phyloP scores from a whole-genome alignment of 2,888 invertebrate genomes.

The Tinea pellionella region DNA sequence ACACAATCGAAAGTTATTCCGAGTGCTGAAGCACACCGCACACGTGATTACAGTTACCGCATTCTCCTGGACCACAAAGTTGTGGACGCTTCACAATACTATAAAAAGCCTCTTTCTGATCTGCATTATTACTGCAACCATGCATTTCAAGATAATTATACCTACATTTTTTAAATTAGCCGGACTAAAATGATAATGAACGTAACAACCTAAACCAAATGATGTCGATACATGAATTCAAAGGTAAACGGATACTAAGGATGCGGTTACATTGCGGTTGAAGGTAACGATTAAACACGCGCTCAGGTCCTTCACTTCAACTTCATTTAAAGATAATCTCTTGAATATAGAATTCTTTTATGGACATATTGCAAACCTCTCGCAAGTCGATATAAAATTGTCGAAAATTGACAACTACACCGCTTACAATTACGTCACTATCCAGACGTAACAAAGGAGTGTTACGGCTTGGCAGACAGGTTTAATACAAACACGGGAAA shows the following conservation, averaged over 20 bases:
- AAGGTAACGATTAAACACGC: conserved; percentile 1
- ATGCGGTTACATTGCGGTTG: neutral
- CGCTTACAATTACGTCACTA: neutral
- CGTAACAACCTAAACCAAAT: neutral
- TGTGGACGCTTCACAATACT: neutral
- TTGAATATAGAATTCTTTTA: neutral
- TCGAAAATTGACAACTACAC: neutral
- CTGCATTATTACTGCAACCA: too few relatives aligned
- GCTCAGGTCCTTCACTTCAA: neutral
- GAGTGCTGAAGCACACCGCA: conserved; percentile 46
- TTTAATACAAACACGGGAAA: too few relatives aligned
- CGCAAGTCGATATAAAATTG: conserved; percentile 4
- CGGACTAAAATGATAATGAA: too few relatives aligned
- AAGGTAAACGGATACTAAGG: neutral
- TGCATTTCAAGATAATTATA: neutral
- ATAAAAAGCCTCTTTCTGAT: too few relatives aligned
- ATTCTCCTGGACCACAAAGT: conserved; percentile 33
- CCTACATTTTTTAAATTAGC: too few relatives aligned
- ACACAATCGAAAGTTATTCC: conserved; percentile 65
- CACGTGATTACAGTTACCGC: conserved; percentile 46
- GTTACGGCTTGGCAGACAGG: too few relatives aligned
- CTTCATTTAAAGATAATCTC: neutral
- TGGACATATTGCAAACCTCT: neutral
- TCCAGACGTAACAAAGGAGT: neutral
- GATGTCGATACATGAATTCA: neutral